phyloP scores from a whole-genome alignment of 2,113 vertebrate genomes.

The Dermatemys mawii region DNA sequence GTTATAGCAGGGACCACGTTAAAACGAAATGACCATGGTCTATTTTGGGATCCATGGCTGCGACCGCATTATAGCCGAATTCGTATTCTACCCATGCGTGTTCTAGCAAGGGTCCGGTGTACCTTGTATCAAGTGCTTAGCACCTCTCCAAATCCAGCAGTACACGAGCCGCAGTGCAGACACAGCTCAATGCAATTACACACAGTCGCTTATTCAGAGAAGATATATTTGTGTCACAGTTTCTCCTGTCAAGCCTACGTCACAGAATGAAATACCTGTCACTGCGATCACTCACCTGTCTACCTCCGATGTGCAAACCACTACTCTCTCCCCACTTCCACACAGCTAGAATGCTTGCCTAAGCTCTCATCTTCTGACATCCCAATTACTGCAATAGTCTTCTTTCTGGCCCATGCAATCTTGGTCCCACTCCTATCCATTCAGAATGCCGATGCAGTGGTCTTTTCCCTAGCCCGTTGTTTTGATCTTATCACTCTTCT shows the following conservation, averaged over 20 bases:
- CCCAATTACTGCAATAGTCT: neutral
- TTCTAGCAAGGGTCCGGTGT: too few relatives aligned
- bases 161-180: neutral
- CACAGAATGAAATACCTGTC: neutral
- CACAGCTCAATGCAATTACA: neutral
- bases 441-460: neutral
- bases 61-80: too few relatives aligned
- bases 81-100: too few relatives aligned
- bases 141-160: neutral
- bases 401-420: neutral
- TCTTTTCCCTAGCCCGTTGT: neutral
- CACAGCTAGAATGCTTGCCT: neutral
- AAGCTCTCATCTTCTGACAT: neutral
- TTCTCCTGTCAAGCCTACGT: neutral
- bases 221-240: neutral
- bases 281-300: neutral
- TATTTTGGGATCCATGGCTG: too few relatives aligned
- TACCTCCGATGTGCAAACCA: neutral
- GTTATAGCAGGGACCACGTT: too few relatives aligned
- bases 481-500: neutral
- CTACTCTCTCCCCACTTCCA: neutral
- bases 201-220: neutral
- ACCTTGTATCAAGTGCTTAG: neutral
- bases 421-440: neutral
- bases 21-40: too few relatives aligned